Base-by-base conservation (phyloP, 2,888 invertebrate species). In the Sisyra terminalis region DNA sequence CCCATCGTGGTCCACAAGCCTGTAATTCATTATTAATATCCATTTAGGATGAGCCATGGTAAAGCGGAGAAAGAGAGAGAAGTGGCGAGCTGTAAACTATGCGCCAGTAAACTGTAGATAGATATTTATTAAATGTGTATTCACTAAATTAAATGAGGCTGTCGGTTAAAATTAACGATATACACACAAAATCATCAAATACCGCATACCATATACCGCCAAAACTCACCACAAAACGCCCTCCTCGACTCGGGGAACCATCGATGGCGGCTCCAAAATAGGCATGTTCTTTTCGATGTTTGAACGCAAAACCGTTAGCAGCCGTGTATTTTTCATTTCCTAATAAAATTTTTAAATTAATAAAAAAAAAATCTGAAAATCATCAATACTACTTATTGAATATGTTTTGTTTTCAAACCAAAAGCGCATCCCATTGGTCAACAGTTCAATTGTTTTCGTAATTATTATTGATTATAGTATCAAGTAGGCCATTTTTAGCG, bases 211-310 rank as follows among this genome's bases (percentile, higher is more conserved):
- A 15, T n/a, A 9, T 8, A 15, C 10, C 17, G 10, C 17, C 14
- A 14, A 11, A 37, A 45, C 47, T 49, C 49, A 56, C 66, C 34
- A 66, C 53, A 31, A 67, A 48, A 30, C 61, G 59, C 40, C 67
- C 61, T 13, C 55, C 56, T 17, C 60, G 60, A 18, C 50, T 52
- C 10, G 59, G 52, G 5, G 64, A 59, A 17, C 68, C 62, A 45
- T 67, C 63, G 52, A 71, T 61, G 0, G 68, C 55, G 2, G 60
- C 66, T 2, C 71, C 72, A 29, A 71, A 52, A 66, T 69, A 68
- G 24, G 66, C 64, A 32, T 54, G 48, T 41, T 66, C 61, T 45
- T 66, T 65, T 36, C 55, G 57, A 45, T 63, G 58, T 14, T 61
- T 56, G 36, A 48, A 44, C 2, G 40, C 17, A 40, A 40, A 17